These are phyloP conservation scores for Mustela nigripes DNA, from an alignment of 2,113 vertebrate genomes.

Conservation along the genomic window DNA sequence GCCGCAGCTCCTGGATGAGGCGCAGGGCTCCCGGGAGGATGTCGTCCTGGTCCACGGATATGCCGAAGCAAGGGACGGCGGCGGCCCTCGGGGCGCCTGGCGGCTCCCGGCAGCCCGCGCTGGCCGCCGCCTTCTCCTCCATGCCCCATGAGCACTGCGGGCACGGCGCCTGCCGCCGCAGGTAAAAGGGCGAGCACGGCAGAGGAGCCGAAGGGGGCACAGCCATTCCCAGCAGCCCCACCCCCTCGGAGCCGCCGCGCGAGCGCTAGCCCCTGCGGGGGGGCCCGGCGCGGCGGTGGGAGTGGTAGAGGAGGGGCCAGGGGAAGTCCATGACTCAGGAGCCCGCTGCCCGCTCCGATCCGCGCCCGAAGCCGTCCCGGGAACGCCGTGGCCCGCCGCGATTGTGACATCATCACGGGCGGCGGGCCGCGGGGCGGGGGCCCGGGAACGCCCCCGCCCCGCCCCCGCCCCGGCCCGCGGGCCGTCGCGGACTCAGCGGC, in stretches of 20 bases:
- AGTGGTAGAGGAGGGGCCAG: constrained; percentile 81
- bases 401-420: constrained; percentile 84
- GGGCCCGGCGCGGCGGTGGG: constrained; percentile 75
- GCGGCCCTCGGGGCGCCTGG: constrained; percentile 89
- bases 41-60: constrained; percentile 94
- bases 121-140: constrained; percentile 79
- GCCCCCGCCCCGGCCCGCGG: background rate
- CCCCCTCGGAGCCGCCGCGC: constrained; percentile 75
- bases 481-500: background rate
- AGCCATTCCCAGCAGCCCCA: constrained; percentile 84
- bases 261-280: constrained; percentile 81
- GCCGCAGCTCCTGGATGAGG: constrained; percentile 94
- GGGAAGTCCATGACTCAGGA: constrained; percentile 84
- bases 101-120: constrained; percentile 91
- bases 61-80: constrained; percentile 89
- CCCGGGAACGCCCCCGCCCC: background rate
- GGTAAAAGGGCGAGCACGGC: constrained; percentile 72
- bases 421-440: background rate
- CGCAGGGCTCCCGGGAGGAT: constrained; percentile 93
- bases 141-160: constrained; percentile 81
- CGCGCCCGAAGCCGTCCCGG: constrained; percentile 47
- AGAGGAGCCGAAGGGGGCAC: constrained; percentile 73
- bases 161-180: constrained; percentile 64
- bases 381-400: constrained; percentile 67
- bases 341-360: constrained; percentile 65